phyloP scores from a whole-genome alignment of 2,888 invertebrate species.

The Heliconius charithonia region DNA sequence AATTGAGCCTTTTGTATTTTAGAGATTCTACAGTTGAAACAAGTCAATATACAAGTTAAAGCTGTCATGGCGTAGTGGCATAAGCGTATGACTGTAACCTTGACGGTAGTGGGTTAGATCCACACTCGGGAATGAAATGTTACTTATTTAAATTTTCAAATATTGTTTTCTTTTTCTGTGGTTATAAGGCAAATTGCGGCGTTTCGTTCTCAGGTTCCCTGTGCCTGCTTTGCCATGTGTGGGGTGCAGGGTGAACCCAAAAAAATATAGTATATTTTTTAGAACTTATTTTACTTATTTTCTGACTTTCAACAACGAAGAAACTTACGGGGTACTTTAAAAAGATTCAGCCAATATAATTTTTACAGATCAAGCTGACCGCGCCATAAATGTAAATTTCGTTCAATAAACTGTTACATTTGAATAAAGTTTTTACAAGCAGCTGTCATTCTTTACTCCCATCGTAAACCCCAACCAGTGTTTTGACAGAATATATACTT shows the following conservation, averaged over 20 bases:
- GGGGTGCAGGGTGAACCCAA: too few species aligned
- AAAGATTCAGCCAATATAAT: neutral
- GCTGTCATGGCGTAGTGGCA: neutral
- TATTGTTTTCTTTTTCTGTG: too few species aligned
- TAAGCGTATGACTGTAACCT: too few species aligned
- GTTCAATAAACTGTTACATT: constrained; percentile 51
- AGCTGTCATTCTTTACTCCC: constrained; percentile 54
- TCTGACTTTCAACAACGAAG: neutral
- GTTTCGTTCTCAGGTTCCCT: too few species aligned
- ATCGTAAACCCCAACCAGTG: constrained; percentile 50
- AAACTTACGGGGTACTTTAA: neutral
- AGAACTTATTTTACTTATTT: neutral
- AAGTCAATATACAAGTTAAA: neutral
- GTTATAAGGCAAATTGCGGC: too few species aligned
- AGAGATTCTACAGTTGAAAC: neutral
- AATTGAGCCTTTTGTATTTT: constrained; percentile 18
- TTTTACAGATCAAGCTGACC: constrained; percentile 3
- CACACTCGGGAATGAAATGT: neutral
- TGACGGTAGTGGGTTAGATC: neutral
- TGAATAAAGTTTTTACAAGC: constrained; percentile 56
- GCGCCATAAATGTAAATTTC: constrained; percentile 26
- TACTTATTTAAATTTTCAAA: too few species aligned
- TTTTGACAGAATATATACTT: constrained; percentile 14
- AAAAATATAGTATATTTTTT: neutral
- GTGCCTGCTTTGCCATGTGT: too few species aligned